These are phyloP conservation scores for Eumeta japonica DNA, from an alignment of 1,140 invertebrate species.

Conservation along the genomic window DNA sequence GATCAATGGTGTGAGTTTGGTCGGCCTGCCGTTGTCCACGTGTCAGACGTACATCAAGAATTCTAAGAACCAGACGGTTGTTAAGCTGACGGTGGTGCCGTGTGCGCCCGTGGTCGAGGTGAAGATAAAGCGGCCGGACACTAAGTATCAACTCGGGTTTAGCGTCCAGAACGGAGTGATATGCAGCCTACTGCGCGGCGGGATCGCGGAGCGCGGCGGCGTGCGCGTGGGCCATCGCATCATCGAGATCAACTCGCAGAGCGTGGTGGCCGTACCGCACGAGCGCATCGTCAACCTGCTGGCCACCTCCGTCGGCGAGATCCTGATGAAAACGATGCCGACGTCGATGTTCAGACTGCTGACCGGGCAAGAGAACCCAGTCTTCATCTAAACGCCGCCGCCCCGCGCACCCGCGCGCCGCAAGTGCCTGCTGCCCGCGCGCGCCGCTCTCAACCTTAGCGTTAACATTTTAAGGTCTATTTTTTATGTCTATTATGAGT, in stretches of 20 bases:
- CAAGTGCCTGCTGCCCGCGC: slow-evolving; percentile 49
- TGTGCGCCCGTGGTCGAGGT: slow-evolving; percentile 99
- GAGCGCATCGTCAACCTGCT: slow-evolving; percentile 98
- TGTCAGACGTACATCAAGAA: slow-evolving; percentile 99
- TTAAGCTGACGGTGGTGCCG: slow-evolving; percentile 97
- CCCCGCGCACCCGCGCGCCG: slow-evolving; percentile 11
- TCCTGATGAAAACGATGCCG: slow-evolving; percentile 99
- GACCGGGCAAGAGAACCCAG: slow-evolving; percentile 97
- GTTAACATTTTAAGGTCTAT: not conserved
- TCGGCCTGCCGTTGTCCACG: slow-evolving; percentile 94
- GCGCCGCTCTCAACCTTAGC: slow-evolving; percentile 9
- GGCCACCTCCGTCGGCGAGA: slow-evolving; percentile 98
- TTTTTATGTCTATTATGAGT: too few relatives aligned
- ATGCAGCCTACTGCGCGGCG: slow-evolving; percentile 94
- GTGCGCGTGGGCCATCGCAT: slow-evolving; percentile 98
- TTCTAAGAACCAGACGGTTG: slow-evolving; percentile 94
- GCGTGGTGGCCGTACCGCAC: slow-evolving; percentile 98
- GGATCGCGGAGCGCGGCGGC: slow-evolving; percentile 97
- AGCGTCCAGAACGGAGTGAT: slow-evolving; percentile 99
- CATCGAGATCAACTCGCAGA: slow-evolving; percentile 99
- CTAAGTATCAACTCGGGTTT: slow-evolving; percentile 99
- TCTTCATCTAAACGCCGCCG: slow-evolving; percentile 82
- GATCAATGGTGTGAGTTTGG: slow-evolving; percentile 97
- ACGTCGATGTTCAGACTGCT: slow-evolving; percentile 99
- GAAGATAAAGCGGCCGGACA: slow-evolving; percentile 97